Evolutionary conservation across 2,888 invertebrate genomes (phyloP).

Genomic region (Scotopteryx bipunctaria): DNA sequence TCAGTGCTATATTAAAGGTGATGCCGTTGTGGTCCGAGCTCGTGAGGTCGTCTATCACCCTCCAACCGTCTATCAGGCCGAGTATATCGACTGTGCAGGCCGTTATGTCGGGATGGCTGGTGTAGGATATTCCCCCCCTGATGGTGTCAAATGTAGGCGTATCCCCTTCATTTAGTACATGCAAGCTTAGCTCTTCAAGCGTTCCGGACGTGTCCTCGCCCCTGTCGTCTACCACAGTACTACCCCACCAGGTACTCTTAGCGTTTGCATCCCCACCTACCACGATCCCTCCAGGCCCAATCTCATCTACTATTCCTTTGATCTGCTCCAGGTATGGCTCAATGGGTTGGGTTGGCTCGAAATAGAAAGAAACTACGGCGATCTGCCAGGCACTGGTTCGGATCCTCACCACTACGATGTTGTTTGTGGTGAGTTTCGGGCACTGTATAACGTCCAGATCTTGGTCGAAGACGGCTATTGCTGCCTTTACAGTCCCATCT

Average conservation of each 20-base stretch:
- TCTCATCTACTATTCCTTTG: no score
- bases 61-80: conserved; percentile 25
- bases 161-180: conserved; percentile 39
- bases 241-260: conserved; percentile 35
- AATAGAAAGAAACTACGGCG: no score
- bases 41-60: conserved; percentile 16
- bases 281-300: no score
- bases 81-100: conserved; percentile 32
- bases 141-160: conserved; percentile 39
- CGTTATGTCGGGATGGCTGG: conserved; percentile 5
- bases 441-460: neutral
- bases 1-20: conserved; percentile 20
- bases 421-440: no score
- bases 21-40: conserved; percentile 40
- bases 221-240: conserved; percentile 13
- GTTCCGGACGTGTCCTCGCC: conserved; percentile 23
- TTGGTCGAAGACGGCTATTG: neutral
- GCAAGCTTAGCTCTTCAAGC: conserved; percentile 27
- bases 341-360: no score
- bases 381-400: no score
- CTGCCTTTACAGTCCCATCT: neutral
- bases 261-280: conserved; percentile 35
- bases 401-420: no score
- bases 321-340: no score
- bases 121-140: conserved; percentile 16